Percentiles rank a stretch among this genome's conserved stretches.
Conservation (phyloP, 2,888 invertebrate species). For the Eurytoma californica region DNA sequence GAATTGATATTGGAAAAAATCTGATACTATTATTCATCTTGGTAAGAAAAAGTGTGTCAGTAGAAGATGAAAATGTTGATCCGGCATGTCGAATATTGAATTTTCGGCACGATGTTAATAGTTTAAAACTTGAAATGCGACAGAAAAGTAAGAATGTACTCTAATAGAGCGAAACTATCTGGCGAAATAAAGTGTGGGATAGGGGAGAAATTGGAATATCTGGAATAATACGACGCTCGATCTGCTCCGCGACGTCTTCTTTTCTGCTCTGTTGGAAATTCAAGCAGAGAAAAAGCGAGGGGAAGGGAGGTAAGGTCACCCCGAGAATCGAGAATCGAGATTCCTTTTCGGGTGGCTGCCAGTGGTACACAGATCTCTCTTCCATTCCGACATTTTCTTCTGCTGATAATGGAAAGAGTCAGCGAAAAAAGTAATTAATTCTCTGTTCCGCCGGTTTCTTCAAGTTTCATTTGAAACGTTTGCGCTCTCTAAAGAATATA, state of each 20-base stretch:
- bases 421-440: constrained; percentile 39
- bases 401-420: constrained; percentile 32
- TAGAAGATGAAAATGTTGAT: too few species aligned
- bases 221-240: background rate
- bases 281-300: background rate
- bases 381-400: background rate
- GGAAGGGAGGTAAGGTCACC: background rate
- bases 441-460: background rate
- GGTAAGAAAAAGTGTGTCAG: too few species aligned
- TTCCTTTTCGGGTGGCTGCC: constrained; percentile 3
- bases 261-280: background rate
- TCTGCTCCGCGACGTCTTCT: background rate
- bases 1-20: too few species aligned
- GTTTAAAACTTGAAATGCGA: too few species aligned
- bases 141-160: too few species aligned
- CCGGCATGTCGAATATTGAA: too few species aligned
- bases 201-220: too few species aligned
- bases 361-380: background rate
- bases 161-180: too few species aligned
- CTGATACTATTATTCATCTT: too few species aligned
- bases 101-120: too few species aligned
- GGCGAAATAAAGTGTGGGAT: too few species aligned
- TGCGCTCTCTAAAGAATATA: background rate
- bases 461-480: constrained; percentile 19
- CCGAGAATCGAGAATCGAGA: background rate